phyloP scores from a whole-genome alignment of 2,113 vertebrate species.

The Antechinus stuartii region DNA sequence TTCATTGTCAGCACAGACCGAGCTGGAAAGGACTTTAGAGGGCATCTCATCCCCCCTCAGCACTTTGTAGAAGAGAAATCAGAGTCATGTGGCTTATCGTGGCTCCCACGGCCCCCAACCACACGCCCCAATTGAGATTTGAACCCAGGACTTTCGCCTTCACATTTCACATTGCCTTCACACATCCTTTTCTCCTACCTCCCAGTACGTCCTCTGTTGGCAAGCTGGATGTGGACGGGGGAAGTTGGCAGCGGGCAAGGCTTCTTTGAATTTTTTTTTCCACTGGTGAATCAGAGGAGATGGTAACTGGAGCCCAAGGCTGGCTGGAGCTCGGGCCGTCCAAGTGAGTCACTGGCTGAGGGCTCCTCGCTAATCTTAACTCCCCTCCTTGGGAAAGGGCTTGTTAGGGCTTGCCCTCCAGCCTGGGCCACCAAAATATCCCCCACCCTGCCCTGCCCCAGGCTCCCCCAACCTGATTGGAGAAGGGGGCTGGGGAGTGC shows the following conservation, averaged over 20 bases:
- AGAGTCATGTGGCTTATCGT: neutral
- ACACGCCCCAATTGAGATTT: neutral
- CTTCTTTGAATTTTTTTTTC: constrained; percentile 53
- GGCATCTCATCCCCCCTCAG: neutral
- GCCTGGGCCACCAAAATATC: constrained; percentile 79
- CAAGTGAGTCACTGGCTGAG: constrained; percentile 83
- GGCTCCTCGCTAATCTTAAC: constrained; percentile 82
- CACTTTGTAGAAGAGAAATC: neutral
- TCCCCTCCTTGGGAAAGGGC: constrained; percentile 71
- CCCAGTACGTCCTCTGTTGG: constrained; percentile 3
- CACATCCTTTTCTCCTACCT: neutral
- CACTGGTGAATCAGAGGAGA: constrained; percentile 82
- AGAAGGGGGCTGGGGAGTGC: neutral
- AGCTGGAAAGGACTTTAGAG: neutral
- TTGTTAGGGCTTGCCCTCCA: constrained; percentile 81
- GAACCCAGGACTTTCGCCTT: neutral
- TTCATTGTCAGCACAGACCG: neutral
- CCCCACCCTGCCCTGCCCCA: constrained; percentile 51
- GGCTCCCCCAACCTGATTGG: neutral
- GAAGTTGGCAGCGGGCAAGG: constrained; percentile 54
- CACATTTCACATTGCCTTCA: neutral
- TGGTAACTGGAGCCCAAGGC: constrained; percentile 66
- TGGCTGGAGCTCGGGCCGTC: constrained; percentile 78
- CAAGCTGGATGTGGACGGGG: constrained; percentile 77
- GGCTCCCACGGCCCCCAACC: no score